Evolutionary conservation across 2,797 vertebrate genomes (phyloP), one percentile per base, ranked within the genome.

Genomic region (Tenualosa ilisha): DNA sequence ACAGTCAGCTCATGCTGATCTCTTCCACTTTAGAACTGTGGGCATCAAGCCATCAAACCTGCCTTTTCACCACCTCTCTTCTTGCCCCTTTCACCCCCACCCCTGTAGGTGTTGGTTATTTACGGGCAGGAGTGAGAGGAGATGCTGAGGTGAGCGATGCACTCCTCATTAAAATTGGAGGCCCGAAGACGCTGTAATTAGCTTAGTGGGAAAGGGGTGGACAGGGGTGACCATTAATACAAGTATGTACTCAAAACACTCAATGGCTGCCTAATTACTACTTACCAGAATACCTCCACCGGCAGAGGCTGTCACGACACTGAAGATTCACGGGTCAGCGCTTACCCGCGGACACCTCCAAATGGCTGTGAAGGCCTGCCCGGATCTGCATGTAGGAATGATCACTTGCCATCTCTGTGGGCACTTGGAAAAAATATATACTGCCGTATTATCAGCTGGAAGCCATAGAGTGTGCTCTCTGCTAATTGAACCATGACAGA

Each of bases 231-330:
- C 43, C 61, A 56, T 85, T 83, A 84, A 86, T 86, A 2, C 72
- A 83, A 22, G 26, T 87, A 82, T 46, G 72, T 40, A 79, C 72
- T 79, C 72, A 20, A 72, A 79, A 40, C 31, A 46, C 37, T 17
- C 82, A 82, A 89, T 83, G 83, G 85, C 82, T 68, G 85, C 72
- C 81, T 84, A 86, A 88, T 85, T 90, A 86, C 84, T 49, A n/a
- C 85, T 86, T 82, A 81, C 46, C 63, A 51, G 86, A 53, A 43
- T 81, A 84, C 85, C 90, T 88, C 20, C 15, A 75, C 37, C 37
- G 40, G 86, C 26, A 72, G 20, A 43, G 75, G 56, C 75, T 81
- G 37, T 61, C 84, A 63, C 40, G 46, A 37, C 72, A 79, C 37
- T n/a, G 40, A 43, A 43, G 37, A 79, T 79, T 79, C 72, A 79